These are phyloP conservation scores for Drosophila melanica DNA, from an alignment of 1,140 invertebrate species.

Conservation along the genomic window DNA sequence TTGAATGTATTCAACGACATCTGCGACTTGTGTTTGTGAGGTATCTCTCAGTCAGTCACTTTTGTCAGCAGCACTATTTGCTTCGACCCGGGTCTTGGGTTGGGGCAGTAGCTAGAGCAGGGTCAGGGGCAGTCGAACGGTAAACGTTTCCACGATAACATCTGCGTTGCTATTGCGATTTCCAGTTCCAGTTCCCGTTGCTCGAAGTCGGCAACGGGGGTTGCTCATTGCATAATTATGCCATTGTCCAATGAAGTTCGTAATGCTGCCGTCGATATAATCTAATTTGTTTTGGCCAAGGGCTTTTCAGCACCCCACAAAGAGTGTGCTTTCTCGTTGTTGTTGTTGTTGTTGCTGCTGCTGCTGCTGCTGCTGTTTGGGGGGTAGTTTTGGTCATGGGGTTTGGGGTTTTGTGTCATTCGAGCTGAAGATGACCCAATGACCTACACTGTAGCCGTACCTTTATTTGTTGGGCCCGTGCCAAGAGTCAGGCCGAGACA, in stretches of 20 bases:
- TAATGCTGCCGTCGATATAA: constrained; percentile 67
- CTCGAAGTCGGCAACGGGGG: constrained; percentile 34
- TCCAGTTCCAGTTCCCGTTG: constrained; percentile 3
- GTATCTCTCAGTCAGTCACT: no score
- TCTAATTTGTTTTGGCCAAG: constrained; percentile 64
- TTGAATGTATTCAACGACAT: no score
- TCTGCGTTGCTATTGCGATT: constrained; percentile 70
- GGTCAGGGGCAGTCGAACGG: constrained; percentile 48
- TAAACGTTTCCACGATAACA: constrained; percentile 80
- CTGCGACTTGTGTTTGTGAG: no score
- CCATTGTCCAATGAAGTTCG: constrained; percentile 76
- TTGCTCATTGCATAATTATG: constrained; percentile 81
- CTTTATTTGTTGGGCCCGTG: background rate
- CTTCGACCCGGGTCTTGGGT: background rate
- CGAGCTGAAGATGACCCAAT: constrained; percentile 50
- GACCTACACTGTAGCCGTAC: constrained; percentile 61
- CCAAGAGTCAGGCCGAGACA: background rate
- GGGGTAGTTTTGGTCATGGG: constrained; percentile 13
- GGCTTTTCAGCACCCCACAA: constrained; percentile 1
- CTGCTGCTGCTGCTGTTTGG: background rate
- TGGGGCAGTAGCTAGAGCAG: background rate
- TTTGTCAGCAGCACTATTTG: no score
- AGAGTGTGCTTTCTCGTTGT: no score
- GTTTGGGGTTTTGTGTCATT: constrained; percentile 3
- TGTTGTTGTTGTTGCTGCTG: no score